Evolutionary conservation across 2,888 invertebrate species (phyloP).

Genomic region (Sarcophaga subvicina): DNA sequence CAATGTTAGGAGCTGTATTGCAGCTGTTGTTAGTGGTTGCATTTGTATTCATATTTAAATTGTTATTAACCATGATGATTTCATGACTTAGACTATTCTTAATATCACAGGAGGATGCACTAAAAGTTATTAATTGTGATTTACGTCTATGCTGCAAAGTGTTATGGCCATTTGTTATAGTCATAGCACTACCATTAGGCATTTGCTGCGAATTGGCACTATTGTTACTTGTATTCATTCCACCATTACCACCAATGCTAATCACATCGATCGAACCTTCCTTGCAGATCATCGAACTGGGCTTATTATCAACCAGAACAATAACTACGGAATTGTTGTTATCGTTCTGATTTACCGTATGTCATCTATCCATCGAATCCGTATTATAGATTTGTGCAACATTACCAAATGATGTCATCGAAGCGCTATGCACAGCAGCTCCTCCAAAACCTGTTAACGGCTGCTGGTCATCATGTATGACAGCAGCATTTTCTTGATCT

Average conservation of each 20-base stretch:
- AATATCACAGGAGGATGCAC: slow-evolving; percentile 81
- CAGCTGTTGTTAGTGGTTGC: slow-evolving; percentile 24
- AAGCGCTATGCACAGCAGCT: slow-evolving; percentile 74
- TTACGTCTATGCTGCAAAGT: slow-evolving; percentile 79
- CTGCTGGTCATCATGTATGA: slow-evolving; percentile 80
- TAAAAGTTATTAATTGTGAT: slow-evolving; percentile 80
- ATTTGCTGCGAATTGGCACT: slow-evolving; percentile 65
- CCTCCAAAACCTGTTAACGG: slow-evolving; percentile 78
- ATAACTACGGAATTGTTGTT: slow-evolving; percentile 81
- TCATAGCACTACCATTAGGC: slow-evolving; percentile 51
- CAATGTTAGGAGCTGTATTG: slow-evolving; percentile 59
- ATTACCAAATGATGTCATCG: slow-evolving; percentile 77
- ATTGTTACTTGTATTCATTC: slow-evolving; percentile 65
- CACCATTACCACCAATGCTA: slow-evolving; percentile 70
- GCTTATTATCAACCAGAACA: slow-evolving; percentile 81
- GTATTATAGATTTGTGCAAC: slow-evolving; percentile 69
- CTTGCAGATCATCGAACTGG: slow-evolving; percentile 81
- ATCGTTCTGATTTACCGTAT: slow-evolving; percentile 80
- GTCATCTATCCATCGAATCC: slow-evolving; percentile 79
- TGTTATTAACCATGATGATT: slow-evolving; percentile 75
- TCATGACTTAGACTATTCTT: slow-evolving; percentile 81
- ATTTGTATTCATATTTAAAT: slow-evolving; percentile 44
- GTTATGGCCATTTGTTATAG: slow-evolving; percentile 74
- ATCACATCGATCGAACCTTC: slow-evolving; percentile 77
- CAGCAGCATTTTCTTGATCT: slow-evolving; percentile 79